Evolutionary conservation across 2,113 vertebrate species (phyloP).

Genomic region (Myocastor coypus): DNA sequence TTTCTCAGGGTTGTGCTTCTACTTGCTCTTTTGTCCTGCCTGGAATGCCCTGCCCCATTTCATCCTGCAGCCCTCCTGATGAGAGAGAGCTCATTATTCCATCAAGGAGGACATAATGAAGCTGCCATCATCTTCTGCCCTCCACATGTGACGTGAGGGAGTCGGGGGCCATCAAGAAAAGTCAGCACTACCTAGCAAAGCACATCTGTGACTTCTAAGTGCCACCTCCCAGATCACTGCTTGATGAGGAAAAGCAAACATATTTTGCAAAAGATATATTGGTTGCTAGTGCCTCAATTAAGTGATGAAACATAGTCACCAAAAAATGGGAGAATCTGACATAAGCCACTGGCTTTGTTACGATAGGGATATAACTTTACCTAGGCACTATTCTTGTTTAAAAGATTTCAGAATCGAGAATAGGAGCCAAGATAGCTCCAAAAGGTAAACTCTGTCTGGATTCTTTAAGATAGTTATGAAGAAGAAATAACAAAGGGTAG

Average conservation of each 20-base stretch:
- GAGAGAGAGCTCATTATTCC: not conserved
- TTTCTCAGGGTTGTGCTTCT: not conserved
- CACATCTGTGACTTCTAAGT: not conserved
- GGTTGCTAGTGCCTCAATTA: not conserved
- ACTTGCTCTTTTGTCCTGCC: not conserved
- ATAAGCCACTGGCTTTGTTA: not conserved
- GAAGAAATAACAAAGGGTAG: not conserved
- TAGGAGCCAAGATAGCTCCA: not conserved
- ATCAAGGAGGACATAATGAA: not conserved
- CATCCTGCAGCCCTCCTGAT: not conserved
- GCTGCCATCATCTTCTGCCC: not conserved
- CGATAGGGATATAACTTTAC: not conserved
- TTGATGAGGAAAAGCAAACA: not conserved
- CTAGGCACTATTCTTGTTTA: not conserved
- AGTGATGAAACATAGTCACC: not conserved
- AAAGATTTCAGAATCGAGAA: not conserved
- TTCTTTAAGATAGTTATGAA: not conserved
- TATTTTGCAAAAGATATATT: not conserved
- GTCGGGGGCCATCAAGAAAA: not conserved
- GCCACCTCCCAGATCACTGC: not conserved
- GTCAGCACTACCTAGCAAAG: not conserved
- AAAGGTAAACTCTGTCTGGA: not conserved
- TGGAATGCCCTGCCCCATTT: not conserved
- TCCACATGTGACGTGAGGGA: not conserved
- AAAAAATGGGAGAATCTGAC: not conserved